These are phyloP conservation scores for Nixonia krombeini DNA, from an alignment of 1,140 invertebrate species.

Conservation along the genomic window DNA sequence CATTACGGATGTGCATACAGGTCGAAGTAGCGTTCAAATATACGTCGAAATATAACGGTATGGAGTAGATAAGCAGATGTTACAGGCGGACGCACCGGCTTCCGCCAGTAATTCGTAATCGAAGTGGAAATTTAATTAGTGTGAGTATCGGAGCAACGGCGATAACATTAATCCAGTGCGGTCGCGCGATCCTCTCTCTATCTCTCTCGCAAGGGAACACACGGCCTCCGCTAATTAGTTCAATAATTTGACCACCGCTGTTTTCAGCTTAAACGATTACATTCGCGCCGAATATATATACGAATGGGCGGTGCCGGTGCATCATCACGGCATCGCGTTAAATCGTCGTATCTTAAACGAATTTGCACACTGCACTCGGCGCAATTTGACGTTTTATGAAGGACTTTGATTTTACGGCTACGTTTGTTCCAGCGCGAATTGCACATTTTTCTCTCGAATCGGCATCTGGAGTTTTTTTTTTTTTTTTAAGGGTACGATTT, in stretches of 20 bases:
- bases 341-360: too few species aligned
- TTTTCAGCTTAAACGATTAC: slow-evolving; percentile 16
- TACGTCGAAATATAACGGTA: not conserved
- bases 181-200: slow-evolving; percentile 10
- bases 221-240: slow-evolving; percentile 34
- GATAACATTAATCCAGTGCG: slow-evolving; percentile 15
- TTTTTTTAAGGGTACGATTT: too few species aligned
- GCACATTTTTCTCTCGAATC: too few species aligned
- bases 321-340: too few species aligned
- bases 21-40: not conserved
- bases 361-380: too few species aligned
- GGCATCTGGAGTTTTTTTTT: too few species aligned
- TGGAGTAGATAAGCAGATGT: slow-evolving; percentile 10
- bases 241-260: slow-evolving; percentile 41
- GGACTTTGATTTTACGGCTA: too few species aligned
- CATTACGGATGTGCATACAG: not conserved
- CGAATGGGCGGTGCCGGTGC: too few species aligned
- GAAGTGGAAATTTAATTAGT: slow-evolving; percentile 49
- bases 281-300: not conserved
- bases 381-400: too few species aligned
- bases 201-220: slow-evolving; percentile 22
- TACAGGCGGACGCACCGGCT: not conserved
- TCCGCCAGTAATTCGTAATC: slow-evolving; percentile 13
- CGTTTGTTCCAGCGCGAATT: too few species aligned
- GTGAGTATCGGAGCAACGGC: slow-evolving; percentile 19